Percentiles rank a stretch among this genome's conserved stretches.
Evolutionary conservation across 1,140 invertebrate species (phyloP).

Genomic region (Druon quercuslanigerum): DNA sequence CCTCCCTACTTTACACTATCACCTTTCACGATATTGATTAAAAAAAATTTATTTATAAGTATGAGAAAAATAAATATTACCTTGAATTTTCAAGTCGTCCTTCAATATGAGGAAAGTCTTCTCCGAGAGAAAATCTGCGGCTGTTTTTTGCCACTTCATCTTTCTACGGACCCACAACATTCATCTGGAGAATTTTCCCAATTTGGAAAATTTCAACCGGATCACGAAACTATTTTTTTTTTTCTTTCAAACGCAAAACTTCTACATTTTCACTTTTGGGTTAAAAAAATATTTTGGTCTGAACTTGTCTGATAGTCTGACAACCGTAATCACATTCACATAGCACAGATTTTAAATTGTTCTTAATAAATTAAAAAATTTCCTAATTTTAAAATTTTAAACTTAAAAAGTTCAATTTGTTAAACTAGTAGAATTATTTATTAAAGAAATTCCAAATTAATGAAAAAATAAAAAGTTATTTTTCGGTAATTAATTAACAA

Average conservation of each 20-base stretch:
- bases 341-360: no score
- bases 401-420: no score
- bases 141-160: conserved; percentile 63
- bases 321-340: no score
- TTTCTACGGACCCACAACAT: conserved; percentile 36
- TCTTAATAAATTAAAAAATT: no score
- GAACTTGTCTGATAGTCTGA: no score
- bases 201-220: not conserved
- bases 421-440: no score
- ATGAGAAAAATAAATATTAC: not conserved
- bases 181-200: conserved; percentile 21
- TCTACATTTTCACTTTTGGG: not conserved
- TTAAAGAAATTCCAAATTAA: no score
- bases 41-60: not conserved
- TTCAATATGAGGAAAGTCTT: conserved; percentile 65
- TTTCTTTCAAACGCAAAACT: not conserved
- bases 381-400: no score
- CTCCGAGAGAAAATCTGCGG: conserved; percentile 58
- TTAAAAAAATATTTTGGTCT: no score
- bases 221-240: not conserved
- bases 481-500: no score
- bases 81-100: conserved; percentile 51
- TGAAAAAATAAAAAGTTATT: no score
- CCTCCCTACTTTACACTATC: not conserved
- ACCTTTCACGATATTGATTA: not conserved